These are phyloP conservation scores for Akabosia matsudoensis DNA, from an alignment of 1,140 invertebrate genomes.

Conservation along the genomic window DNA sequence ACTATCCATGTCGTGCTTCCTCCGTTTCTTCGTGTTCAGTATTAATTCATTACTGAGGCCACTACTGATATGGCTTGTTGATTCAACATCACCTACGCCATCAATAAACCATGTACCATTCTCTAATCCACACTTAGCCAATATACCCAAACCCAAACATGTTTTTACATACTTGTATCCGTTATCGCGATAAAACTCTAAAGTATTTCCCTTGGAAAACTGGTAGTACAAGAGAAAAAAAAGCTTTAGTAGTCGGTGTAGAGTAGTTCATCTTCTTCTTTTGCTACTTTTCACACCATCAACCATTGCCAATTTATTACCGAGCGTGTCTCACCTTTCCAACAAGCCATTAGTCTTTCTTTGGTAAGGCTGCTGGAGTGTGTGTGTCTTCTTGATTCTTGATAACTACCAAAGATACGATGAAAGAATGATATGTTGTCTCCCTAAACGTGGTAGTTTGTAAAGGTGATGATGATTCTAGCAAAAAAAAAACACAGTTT, in stretches of 20 bases:
- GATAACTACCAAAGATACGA: conserved; percentile 6
- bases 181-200: background rate
- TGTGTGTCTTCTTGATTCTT: conserved; percentile 2
- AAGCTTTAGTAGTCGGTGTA: background rate
- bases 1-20: background rate
- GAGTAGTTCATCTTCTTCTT: background rate
- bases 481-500: too few species aligned
- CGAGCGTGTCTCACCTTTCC: conserved; percentile 21
- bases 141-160: too few species aligned
- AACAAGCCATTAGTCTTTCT: conserved; percentile 23
- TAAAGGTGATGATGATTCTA: background rate
- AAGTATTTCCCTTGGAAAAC: too few species aligned
- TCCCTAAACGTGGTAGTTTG: background rate
- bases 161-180: background rate
- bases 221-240: background rate
- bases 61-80: background rate
- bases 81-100: too few species aligned
- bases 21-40: background rate
- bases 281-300: conserved; percentile 17
- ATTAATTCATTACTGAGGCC: background rate
- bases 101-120: too few species aligned
- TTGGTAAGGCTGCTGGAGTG: conserved; percentile 4
- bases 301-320: conserved; percentile 21
- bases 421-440: conserved; percentile 11
- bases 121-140: too few species aligned